phyloP scores from a whole-genome alignment of 2,888 invertebrate genomes.

The Mythimna lalbum region DNA sequence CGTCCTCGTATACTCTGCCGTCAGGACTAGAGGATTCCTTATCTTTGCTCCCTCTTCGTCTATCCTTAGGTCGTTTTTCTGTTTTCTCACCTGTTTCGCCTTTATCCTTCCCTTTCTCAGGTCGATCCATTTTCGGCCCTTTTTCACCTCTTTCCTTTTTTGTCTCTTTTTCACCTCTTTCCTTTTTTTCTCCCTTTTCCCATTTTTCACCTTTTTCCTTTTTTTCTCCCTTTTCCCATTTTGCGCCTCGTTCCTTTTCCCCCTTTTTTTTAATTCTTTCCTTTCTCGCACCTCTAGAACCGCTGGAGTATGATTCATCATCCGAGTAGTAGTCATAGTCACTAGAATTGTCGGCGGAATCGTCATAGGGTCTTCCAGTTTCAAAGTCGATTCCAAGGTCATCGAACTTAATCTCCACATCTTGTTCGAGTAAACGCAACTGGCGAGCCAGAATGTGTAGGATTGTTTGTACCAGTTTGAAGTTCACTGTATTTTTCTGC shows the following conservation, averaged over 20 bases:
- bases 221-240: not conserved
- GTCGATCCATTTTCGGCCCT: not conserved
- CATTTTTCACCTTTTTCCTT: not conserved
- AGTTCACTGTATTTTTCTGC: constrained; percentile 42
- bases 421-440: constrained; percentile 79
- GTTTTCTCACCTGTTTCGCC: not conserved
- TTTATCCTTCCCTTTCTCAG: not conserved
- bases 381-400: constrained; percentile 24
- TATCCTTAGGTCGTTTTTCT: not conserved
- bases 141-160: not conserved
- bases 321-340: constrained; percentile 17
- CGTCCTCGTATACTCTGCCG: not conserved
- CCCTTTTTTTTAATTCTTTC: not conserved
- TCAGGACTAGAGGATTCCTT: not conserved
- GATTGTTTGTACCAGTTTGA: constrained; percentile 76
- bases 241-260: not conserved
- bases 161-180: not conserved
- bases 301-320: not conserved
- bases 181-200: not conserved
- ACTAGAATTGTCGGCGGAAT: not conserved
- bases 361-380: not conserved
- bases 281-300: not conserved
- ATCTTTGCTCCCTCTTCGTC: not conserved
- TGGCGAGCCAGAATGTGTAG: constrained; percentile 82
- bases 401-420: constrained; percentile 74